These are phyloP conservation scores for Ailuropoda melanoleuca DNA, from an alignment of 2,113 vertebrate genomes.

Conservation along the genomic window DNA sequence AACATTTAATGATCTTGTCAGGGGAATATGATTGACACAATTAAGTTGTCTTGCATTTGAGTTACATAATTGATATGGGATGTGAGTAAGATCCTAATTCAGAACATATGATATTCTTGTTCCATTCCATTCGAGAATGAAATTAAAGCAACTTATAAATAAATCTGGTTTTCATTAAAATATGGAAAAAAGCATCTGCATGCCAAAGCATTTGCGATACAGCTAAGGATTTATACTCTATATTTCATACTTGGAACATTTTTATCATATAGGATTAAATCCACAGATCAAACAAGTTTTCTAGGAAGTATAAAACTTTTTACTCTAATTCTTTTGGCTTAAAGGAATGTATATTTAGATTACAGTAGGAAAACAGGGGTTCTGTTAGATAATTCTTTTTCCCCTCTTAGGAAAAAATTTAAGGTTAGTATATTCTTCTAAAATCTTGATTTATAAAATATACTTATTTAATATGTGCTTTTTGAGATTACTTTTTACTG, in stretches of 20 bases:
- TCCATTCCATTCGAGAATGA: slow-evolving; percentile 87
- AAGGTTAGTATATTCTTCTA: slow-evolving; percentile 46
- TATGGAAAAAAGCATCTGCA: slow-evolving; percentile 77
- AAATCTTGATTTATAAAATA: slow-evolving; percentile 53
- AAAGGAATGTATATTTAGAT: slow-evolving; percentile 61
- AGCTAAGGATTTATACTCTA: slow-evolving; percentile 78
- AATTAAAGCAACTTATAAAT: slow-evolving; percentile 90
- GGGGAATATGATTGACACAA: slow-evolving; percentile 88
- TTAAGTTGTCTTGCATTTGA: slow-evolving; percentile 90
- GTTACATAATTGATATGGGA: slow-evolving; percentile 93
- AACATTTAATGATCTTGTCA: slow-evolving; percentile 87
- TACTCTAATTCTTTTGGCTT: slow-evolving; percentile 73
- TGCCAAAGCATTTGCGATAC: slow-evolving; percentile 81
- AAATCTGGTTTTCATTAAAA: slow-evolving; percentile 85
- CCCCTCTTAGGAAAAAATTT: slow-evolving; percentile 8
- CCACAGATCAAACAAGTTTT: slow-evolving; percentile 79
- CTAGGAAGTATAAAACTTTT: slow-evolving; percentile 79
- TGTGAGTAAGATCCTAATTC: slow-evolving; percentile 90
- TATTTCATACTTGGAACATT: slow-evolving; percentile 78
- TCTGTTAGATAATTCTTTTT: slow-evolving; percentile 51
- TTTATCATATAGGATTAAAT: slow-evolving; percentile 80
- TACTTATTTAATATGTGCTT: slow-evolving; percentile 20
- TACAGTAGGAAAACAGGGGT: slow-evolving; percentile 28
- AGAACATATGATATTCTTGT: slow-evolving; percentile 90
- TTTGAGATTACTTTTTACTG: slow-evolving; percentile 36